phyloP scores from a whole-genome alignment of 2,113 vertebrate genomes.

The Nerophis ophidion region DNA sequence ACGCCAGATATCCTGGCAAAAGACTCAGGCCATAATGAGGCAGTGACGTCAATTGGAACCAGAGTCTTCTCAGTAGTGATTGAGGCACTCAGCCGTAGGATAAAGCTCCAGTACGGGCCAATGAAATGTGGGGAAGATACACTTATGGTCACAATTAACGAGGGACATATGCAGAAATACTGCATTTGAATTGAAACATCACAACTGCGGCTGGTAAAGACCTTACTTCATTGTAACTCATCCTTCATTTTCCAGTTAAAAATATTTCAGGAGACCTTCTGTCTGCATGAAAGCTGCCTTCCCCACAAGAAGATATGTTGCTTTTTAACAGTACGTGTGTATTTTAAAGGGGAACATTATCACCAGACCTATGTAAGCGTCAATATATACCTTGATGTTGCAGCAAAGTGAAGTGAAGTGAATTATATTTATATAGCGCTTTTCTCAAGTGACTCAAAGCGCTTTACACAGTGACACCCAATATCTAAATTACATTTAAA shows the following conservation, averaged over 20 bases:
- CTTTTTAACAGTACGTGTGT: no score
- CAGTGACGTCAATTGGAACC: conserved; percentile 9
- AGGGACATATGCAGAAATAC: background rate
- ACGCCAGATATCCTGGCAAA: conserved; percentile 4
- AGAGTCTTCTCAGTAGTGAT: background rate
- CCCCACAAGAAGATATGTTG: no score
- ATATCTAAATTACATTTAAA: no score
- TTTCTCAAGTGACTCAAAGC: no score
- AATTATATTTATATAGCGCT: no score
- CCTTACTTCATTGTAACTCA: background rate
- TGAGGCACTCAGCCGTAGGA: conserved; percentile 5
- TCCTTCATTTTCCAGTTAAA: background rate
- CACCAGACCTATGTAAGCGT: no score
- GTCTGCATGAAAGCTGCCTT: no score
- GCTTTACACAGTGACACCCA: no score
- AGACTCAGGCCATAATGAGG: background rate
- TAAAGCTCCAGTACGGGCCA: background rate
- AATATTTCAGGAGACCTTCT: background rate
- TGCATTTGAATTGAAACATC: background rate
- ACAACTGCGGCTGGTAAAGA: background rate
- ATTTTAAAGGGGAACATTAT: no score
- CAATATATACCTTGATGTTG: no score
- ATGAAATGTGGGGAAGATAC: background rate
- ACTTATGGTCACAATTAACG: background rate
- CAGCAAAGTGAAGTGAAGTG: no score